Evolutionary conservation across 2,113 vertebrate species (phyloP).

Genomic region (Lepidothrix coronata): DNA sequence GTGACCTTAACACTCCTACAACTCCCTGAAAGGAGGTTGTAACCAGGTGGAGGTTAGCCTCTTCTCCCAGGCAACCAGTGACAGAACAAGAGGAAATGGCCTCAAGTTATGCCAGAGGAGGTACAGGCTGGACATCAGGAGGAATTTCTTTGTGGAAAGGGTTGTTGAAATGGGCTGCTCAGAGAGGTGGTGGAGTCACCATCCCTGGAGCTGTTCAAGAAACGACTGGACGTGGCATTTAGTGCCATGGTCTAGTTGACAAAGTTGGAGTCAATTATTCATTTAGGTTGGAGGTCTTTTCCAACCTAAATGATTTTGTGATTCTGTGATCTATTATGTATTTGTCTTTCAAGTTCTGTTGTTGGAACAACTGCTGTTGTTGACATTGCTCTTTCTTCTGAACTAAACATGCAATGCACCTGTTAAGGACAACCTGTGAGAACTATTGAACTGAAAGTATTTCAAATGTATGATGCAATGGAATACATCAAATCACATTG

Average conservation of each 20-base stretch:
- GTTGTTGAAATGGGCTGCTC: neutral
- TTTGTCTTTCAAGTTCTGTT: neutral
- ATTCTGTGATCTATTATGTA: neutral
- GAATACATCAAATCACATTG: neutral
- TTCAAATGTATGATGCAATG: neutral
- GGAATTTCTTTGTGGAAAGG: neutral
- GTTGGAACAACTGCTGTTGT: neutral
- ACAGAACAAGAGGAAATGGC: neutral
- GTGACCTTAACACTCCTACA: neutral
- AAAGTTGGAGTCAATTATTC: neutral
- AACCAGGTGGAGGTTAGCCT: neutral
- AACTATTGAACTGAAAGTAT: neutral
- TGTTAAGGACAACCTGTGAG: neutral
- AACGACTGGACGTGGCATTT: neutral
- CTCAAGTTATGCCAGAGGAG: neutral
- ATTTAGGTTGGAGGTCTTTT: neutral
- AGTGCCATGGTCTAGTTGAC: neutral
- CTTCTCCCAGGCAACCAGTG: neutral
- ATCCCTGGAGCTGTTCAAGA: neutral
- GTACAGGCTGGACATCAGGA: neutral
- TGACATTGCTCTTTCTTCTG: neutral
- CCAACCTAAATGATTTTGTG: neutral
- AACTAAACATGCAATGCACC: neutral
- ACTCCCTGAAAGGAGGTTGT: neutral
- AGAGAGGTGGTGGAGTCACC: neutral